Percentiles rank a stretch among this genome's conserved stretches.
Evolutionary conservation across 2,797 vertebrate species (phyloP).

Genomic region (Acipenser ruthenus): DNA sequence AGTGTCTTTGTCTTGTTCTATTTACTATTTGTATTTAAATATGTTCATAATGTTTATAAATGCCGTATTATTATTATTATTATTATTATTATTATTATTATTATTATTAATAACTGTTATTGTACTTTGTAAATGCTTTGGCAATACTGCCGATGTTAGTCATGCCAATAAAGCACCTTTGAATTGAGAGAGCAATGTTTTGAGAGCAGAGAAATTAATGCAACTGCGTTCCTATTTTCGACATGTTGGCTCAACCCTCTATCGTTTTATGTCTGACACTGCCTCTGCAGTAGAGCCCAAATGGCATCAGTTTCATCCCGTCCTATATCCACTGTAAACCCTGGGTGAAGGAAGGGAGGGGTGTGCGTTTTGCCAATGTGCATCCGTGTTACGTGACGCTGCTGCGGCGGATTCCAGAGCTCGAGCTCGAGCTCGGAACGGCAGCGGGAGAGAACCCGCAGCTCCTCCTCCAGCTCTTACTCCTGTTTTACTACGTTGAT

Average conservation of each 20-base stretch:
- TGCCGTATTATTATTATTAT: no score
- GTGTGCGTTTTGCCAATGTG: slow-evolving; percentile 30
- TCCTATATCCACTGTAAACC: slow-evolving; percentile 16
- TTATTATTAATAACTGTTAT: no score
- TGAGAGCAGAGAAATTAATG: slow-evolving; percentile 11
- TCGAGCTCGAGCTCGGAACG: slow-evolving; percentile 52
- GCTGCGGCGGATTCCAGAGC: slow-evolving; percentile 64
- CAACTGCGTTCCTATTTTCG: slow-evolving; percentile 32
- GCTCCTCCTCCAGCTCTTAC: slow-evolving; percentile 50
- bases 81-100: no score
- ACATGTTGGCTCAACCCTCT: slow-evolving; percentile 51
- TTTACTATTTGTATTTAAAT: no score
- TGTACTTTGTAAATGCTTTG: no score
- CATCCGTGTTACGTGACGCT: slow-evolving; percentile 65
- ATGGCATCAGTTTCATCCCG: slow-evolving; percentile 51
- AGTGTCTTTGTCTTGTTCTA: no score
- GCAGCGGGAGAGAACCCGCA: slow-evolving; percentile 67
- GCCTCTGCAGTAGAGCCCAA: slow-evolving; percentile 42
- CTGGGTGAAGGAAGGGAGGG: slow-evolving; percentile 51
- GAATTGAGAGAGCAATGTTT: no score
- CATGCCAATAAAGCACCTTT: no score
- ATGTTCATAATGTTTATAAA: no score
- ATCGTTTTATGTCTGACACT: background rate
- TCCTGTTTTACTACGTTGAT: slow-evolving; percentile 42
- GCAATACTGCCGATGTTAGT: no score